Base-by-base conservation (phyloP, 2,888 invertebrate species). In the Iselma pallidipennis region DNA sequence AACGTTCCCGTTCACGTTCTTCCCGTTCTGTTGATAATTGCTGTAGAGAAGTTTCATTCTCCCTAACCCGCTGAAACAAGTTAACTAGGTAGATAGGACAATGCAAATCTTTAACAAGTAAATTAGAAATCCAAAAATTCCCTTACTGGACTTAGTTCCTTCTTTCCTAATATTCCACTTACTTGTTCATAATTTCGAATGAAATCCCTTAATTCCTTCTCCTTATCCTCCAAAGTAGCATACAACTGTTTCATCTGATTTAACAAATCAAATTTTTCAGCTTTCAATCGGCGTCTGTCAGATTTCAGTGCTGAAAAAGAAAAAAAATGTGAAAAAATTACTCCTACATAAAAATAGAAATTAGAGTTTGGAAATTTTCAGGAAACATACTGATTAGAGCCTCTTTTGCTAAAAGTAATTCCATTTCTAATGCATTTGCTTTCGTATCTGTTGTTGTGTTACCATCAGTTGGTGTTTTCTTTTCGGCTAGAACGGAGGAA, bases 241-340 rank as follows among this genome's bases (percentile, higher is more conserved):
- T 96, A 97, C 62, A 97, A 86, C 78, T 96, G 95, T 81, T 95
- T 95, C 90, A 96, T 96, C 84, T 96, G 96, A 78, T 91, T 92
- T 71, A 96, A 84, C 67, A 97, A 86, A 82, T 96, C 96, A 78
- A 92, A 92, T 83, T 96, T 96, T 83, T 97, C 96, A 12, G 94
- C 92, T 83, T 95, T 94, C 78, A 96, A 85, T 68, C 95, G 87
- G 82, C 95, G 94, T 65, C 95, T 87, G 82, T 97, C 96, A 63
- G 92, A 89, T 81, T 95, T 95, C 76, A 96, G 83, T 57, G 91
- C 94, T 86, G 71, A 49, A 77, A 75, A 37, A 55, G 37, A 28
- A 61, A 14, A 48, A 7, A 50, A 53, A 29, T 14, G 14, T 1
- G 42, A 6, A 45, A 51, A 37, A 37, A n/a, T n/a, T n/a, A n/a